Percentiles rank a stretch among this genome's conserved stretches.
Conservation (phyloP, 2,888 invertebrate species). For the Pollenia amentaria region DNA sequence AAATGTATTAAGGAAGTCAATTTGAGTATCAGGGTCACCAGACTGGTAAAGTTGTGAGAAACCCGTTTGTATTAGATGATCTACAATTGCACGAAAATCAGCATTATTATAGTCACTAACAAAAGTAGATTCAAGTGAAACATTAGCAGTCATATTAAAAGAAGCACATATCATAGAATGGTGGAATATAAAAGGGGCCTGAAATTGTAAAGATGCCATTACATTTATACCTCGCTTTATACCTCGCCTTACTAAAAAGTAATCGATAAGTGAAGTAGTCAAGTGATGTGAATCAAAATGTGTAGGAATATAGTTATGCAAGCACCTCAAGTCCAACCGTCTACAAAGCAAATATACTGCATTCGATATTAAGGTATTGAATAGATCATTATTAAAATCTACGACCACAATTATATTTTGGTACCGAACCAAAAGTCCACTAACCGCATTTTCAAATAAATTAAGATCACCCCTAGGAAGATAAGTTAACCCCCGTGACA, state of each 20-base stretch:
- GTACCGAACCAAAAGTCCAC: too few species aligned
- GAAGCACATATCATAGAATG: slow-evolving; percentile 2
- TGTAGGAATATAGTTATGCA: too few species aligned
- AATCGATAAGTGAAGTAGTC: too few species aligned
- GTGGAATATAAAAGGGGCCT: background rate
- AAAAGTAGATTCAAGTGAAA: background rate
- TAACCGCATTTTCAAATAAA: too few species aligned
- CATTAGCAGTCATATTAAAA: background rate
- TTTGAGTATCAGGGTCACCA: background rate
- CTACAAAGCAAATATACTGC: too few species aligned
- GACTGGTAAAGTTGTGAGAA: background rate
- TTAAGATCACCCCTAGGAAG: too few species aligned
- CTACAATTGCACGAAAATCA: background rate
- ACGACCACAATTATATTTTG: too few species aligned
- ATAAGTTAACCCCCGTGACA: too few species aligned
- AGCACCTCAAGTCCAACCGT: too few species aligned
- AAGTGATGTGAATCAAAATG: background rate
- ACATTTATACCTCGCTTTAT: too few species aligned
- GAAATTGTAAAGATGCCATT: background rate
- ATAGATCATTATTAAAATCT: too few species aligned
- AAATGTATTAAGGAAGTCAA: background rate
- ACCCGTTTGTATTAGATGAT: background rate
- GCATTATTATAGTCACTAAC: slow-evolving; percentile 1
- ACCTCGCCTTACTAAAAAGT: background rate
- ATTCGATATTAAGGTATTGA: too few species aligned